Conservation (phyloP, 53 echinoderm and acorn worm genomes). For the Pentamera pediparva region DNA sequence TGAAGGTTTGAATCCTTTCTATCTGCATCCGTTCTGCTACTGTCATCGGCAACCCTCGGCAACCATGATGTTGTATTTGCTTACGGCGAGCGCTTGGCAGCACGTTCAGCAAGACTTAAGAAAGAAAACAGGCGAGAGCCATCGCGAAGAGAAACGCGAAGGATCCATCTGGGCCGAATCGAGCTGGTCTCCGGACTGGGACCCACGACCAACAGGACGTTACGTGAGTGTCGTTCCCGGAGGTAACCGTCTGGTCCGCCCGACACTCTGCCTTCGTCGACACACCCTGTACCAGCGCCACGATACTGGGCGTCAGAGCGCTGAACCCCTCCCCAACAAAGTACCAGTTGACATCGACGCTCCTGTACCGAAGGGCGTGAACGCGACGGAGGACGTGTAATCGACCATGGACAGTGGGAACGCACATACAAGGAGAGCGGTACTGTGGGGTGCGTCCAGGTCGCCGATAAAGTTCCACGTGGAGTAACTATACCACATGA, state of each 20-base stretch:
- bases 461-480: constrained; percentile 31
- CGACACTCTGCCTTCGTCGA: constrained; percentile 51
- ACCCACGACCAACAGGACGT: constrained; percentile 56
- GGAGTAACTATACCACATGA: constrained; percentile 77
- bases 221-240: constrained; percentile 35
- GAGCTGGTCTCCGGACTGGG: constrained; percentile 28
- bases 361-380: constrained; percentile 76
- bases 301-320: constrained; percentile 72
- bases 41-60: no score
- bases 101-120: constrained; percentile 60
- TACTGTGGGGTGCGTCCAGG: constrained; percentile 61
- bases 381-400: constrained; percentile 91
- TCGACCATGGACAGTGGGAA: constrained; percentile 74
- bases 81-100: constrained; percentile 59
- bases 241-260: constrained; percentile 53
- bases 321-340: constrained; percentile 93
- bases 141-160: constrained; percentile 79
- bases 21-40: no score
- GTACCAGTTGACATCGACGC: constrained; percentile 73
- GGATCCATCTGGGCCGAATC: constrained; percentile 73
- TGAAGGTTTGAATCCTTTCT: no score
- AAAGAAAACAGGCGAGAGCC: constrained; percentile 48
- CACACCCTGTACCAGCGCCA: constrained; percentile 83
- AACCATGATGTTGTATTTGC: no score
- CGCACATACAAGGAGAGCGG: constrained; percentile 56